Conservation (phyloP, 1,140 invertebrate genomes). For the Cherax quadricarinatus region DNA sequence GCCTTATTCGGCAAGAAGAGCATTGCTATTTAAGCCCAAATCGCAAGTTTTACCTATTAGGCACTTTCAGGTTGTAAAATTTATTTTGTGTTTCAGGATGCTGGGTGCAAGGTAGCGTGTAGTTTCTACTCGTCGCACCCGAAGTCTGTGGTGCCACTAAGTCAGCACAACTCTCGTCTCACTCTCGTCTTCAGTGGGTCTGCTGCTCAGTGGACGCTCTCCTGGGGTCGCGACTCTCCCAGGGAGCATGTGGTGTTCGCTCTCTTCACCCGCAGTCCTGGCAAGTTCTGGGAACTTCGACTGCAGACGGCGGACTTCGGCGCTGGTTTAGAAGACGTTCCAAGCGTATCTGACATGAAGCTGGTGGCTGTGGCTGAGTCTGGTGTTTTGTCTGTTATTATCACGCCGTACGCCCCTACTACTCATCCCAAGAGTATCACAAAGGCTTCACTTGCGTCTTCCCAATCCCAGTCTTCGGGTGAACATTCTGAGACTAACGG, state of each 20-base stretch:
- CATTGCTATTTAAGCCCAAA: too few relatives aligned
- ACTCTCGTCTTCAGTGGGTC: slow-evolving; percentile 63
- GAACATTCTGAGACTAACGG: slow-evolving; percentile 46
- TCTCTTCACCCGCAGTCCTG: slow-evolving; percentile 46
- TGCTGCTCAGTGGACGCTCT: slow-evolving; percentile 52
- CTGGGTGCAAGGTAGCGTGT: slow-evolving; percentile 53
- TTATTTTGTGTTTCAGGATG: slow-evolving; percentile 14
- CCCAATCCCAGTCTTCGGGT: slow-evolving; percentile 4
- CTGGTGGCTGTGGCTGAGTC: slow-evolving; percentile 65
- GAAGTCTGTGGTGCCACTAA: slow-evolving; percentile 47
- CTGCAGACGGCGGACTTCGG: slow-evolving; percentile 62
- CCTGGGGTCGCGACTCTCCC: slow-evolving; percentile 26
- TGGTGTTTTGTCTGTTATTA: slow-evolving; percentile 65
- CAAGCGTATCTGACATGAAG: slow-evolving; percentile 59
- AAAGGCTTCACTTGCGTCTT: slow-evolving; percentile 31
- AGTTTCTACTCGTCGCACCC: slow-evolving; percentile 41
- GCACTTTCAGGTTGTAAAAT: too few relatives aligned
- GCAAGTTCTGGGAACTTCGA: slow-evolving; percentile 47
- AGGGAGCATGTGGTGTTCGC: slow-evolving; percentile 52
- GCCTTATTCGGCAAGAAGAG: too few relatives aligned
- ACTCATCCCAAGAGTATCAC: slow-evolving; percentile 2
- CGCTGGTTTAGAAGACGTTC: slow-evolving; percentile 55
- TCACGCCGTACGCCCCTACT: slow-evolving; percentile 62
- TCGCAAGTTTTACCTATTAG: too few relatives aligned
- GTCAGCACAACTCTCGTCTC: slow-evolving; percentile 62